These are phyloP conservation scores for Motacilla alba DNA, from an alignment of 2,113 vertebrate genomes.

Conservation along the genomic window DNA sequence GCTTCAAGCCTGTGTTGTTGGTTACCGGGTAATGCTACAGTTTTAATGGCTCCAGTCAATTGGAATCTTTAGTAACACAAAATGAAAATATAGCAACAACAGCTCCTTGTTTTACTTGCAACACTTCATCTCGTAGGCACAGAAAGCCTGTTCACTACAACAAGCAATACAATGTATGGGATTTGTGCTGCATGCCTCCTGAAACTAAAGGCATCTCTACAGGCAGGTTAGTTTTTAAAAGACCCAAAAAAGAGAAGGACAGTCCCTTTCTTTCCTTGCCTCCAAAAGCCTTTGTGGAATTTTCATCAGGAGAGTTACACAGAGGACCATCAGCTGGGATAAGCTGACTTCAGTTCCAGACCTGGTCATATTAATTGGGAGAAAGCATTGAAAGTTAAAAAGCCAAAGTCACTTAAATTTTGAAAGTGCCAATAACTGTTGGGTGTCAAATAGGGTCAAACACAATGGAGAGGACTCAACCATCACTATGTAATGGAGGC, in stretches of 20 bases:
- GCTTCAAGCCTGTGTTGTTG: neutral
- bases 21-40: neutral
- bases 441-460: neutral
- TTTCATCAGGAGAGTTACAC: neutral
- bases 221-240: neutral
- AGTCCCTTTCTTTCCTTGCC: neutral
- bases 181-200: neutral
- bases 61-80: neutral
- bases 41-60: neutral
- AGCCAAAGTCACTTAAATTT: slow-evolving; percentile 44
- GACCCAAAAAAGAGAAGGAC: neutral
- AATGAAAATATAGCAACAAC: neutral
- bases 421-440: neutral
- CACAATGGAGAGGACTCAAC: neutral
- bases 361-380: slow-evolving; percentile 37
- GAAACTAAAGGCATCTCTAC: neutral
- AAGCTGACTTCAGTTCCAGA: slow-evolving; percentile 15
- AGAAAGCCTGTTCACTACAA: neutral
- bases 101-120: neutral
- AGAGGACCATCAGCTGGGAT: neutral
- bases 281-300: neutral
- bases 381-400: slow-evolving; percentile 42
- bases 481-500: neutral
- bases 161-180: neutral
- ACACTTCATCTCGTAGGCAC: neutral